Percentiles rank a stretch among this genome's conserved stretches.
phyloP scores from a whole-genome alignment of 2,113 vertebrate species.

The Xiphorhynchus elegans region DNA sequence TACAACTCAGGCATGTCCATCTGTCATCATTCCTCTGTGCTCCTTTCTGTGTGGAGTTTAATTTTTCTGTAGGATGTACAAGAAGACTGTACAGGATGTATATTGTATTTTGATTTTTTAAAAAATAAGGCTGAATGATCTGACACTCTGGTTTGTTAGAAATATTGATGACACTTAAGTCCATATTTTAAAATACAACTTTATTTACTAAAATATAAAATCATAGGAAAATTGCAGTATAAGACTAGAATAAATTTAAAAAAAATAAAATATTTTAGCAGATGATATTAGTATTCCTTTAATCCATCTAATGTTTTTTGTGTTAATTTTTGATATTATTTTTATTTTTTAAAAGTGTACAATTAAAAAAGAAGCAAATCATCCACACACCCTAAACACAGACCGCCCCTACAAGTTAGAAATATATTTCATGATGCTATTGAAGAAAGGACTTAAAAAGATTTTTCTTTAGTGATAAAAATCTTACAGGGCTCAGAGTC shows the following conservation, averaged over 20 bases:
- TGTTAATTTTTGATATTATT: background rate
- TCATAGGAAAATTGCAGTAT: background rate
- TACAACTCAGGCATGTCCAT: rapidly evolving
- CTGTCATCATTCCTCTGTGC: background rate
- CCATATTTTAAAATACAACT: background rate
- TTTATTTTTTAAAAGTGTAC: background rate
- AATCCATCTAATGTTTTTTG: background rate
- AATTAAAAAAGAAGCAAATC: background rate
- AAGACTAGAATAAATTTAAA: background rate
- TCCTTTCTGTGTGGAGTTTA: background rate
- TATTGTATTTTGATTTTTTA: background rate
- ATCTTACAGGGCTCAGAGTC: background rate
- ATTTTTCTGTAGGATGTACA: background rate
- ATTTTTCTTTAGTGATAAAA: background rate
- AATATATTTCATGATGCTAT: background rate
- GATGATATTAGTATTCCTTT: background rate
- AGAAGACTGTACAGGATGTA: rapidly evolving
- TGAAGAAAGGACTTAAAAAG: background rate
- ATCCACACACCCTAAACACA: too few species aligned
- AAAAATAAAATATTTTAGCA: background rate
- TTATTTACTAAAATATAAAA: background rate
- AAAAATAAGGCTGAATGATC: background rate
- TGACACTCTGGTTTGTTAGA: background rate
- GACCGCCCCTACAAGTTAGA: rapidly evolving
- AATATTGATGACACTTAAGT: background rate